Conservation (phyloP, 1,140 invertebrate genomes). For the Diorhabda sublineata region DNA sequence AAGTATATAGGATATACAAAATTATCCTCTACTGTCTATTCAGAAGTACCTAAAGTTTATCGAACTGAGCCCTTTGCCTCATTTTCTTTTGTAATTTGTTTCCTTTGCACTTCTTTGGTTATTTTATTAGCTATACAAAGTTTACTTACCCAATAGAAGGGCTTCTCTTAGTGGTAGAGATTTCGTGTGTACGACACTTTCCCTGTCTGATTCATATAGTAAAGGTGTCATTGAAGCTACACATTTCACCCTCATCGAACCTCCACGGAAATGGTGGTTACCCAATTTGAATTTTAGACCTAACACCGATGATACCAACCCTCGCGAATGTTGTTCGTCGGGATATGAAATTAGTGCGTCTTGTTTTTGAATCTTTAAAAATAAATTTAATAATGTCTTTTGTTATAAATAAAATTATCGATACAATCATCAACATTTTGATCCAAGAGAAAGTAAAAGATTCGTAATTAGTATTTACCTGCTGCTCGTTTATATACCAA, state of each 20-base stretch:
- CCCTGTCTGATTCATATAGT: constrained; percentile 54
- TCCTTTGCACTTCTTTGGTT: no score
- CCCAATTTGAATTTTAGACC: constrained; percentile 53
- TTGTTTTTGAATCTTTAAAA: constrained; percentile 47
- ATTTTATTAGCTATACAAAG: no score
- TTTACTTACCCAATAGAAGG: constrained; percentile 53
- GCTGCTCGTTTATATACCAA: constrained; percentile 78
- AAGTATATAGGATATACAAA: no score
- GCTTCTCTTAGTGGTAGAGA: constrained; percentile 55
- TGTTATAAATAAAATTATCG: no score
- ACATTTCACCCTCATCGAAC: constrained; percentile 57
- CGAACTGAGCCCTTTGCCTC: no score
- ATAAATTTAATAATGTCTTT: not conserved
- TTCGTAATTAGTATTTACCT: constrained; percentile 45
- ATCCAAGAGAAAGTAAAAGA: not conserved
- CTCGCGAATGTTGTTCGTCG: constrained; percentile 51
- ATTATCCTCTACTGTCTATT: no score
- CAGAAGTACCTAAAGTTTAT: no score
- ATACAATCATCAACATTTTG: not conserved
- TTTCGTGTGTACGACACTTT: constrained; percentile 49
- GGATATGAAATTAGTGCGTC: constrained; percentile 51
- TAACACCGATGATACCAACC: constrained; percentile 53
- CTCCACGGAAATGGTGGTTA: constrained; percentile 51
- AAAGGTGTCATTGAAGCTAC: constrained; percentile 56
- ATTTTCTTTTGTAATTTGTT: no score